Evolutionary conservation across 2,888 invertebrate species (phyloP), one percentile per base, ranked within the genome.

Genomic region (Conchocele bisecta): DNA sequence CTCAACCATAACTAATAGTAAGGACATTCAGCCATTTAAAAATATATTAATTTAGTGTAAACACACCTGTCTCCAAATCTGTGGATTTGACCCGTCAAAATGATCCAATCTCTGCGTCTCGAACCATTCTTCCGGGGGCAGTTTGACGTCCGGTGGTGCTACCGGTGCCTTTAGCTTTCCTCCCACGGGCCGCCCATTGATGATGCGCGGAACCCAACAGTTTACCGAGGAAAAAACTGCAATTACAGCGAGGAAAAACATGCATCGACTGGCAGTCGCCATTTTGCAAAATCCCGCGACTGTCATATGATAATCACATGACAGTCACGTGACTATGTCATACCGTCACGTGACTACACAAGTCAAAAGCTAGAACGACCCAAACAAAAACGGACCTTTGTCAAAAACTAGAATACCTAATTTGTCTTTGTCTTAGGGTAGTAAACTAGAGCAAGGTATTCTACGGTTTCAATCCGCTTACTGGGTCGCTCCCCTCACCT

Each of bases 51-150:
- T n/a, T n/a, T n/a, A n/a, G n/a, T n/a, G n/a, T n/a, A n/a, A n/a
- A n/a, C n/a, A n/a, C n/a, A 96, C 96, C 94, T 97, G 97, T 83
- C 94, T 92, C 97, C 97, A 98, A 22, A 93, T 94, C 59, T 93
- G 91, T 0, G 91, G 88, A 86, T 96, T 94, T 0, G 94, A 93
- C 0, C 94, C 94, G 86, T 94, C 93, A 82, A 95, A 96, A 92
- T 98, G 97, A 90, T 98, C 96, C 51, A 98, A 91, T 67, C 92
- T 93, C 90, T 98, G 98, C 3, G 24, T 4, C 6, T 92, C 92
- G 86, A 96, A 96, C 96, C 96, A 97, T 86, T 94, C 92, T 28
- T 94, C 94, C 9, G 67, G 66, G 2, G 69, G 71, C 9, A 57
- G 53, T 20, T 46, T 53, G 6, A 66, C 39, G n/a, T 41, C 46